These are phyloP conservation scores for Oxyura jamaicensis DNA, from an alignment of 2,113 vertebrate genomes.

Conservation along the genomic window DNA sequence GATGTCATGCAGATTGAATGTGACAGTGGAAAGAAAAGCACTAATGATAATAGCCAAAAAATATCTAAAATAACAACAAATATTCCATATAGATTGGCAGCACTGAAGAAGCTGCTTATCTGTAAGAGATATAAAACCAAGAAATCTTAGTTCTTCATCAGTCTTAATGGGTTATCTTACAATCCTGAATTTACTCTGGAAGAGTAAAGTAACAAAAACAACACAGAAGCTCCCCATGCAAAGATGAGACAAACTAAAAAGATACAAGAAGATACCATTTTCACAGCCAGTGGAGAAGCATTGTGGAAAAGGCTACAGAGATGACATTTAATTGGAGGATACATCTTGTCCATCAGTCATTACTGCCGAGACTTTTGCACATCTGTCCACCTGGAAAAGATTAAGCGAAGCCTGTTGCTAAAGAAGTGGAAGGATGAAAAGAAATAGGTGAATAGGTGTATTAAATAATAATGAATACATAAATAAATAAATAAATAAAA, in stretches of 20 bases:
- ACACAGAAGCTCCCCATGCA: not conserved
- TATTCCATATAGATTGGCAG: not conserved
- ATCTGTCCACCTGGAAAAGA: not conserved
- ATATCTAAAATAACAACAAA: not conserved
- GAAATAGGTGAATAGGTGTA: not conserved
- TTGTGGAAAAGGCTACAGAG: not conserved
- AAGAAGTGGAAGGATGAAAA: not conserved
- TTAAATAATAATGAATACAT: not conserved
- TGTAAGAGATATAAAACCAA: not conserved
- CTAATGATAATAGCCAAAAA: not conserved
- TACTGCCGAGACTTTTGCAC: not conserved
- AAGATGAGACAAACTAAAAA: not conserved
- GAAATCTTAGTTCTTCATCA: not conserved
- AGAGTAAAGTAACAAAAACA: not conserved
- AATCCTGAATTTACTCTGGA: not conserved
- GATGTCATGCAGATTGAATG: slow-evolving; percentile 42
- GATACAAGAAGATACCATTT: not conserved
- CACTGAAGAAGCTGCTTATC: not conserved
- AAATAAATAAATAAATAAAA: not conserved
- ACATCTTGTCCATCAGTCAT: not conserved
- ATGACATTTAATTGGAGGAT: not conserved
- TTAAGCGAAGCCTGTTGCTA: not conserved
- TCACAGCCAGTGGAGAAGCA: not conserved
- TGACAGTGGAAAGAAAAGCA: slow-evolving; percentile 13
- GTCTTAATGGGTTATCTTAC: not conserved